Percentiles rank a stretch among this genome's conserved stretches.
phyloP scores from a whole-genome alignment of 2,888 invertebrate genomes.

The Trichopoda pennipes region DNA sequence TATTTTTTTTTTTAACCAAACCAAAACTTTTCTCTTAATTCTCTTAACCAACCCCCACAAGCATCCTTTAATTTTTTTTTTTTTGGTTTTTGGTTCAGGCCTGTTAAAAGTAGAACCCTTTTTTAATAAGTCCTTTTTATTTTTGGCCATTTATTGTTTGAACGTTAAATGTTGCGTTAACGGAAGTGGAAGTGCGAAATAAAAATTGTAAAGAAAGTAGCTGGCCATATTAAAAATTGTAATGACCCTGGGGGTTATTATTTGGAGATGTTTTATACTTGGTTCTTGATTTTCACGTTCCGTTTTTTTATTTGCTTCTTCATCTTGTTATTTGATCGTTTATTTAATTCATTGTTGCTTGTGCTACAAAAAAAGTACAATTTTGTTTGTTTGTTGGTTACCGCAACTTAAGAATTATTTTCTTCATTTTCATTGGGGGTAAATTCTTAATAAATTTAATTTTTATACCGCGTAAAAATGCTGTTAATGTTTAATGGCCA shows the following conservation, averaged over 20 bases:
- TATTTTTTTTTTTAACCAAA: slow-evolving; percentile 12
- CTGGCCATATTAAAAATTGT: slow-evolving; percentile 55
- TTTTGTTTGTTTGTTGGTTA: slow-evolving; percentile 36
- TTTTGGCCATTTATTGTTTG: slow-evolving; percentile 49
- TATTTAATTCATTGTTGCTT: slow-evolving; percentile 39
- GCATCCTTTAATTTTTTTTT: slow-evolving; percentile 15
- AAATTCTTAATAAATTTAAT: slow-evolving; percentile 64
- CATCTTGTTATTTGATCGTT: slow-evolving; percentile 42
- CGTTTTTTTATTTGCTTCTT: slow-evolving; percentile 14
- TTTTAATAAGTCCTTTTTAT: not conserved
- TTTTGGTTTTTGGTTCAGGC: not conserved
- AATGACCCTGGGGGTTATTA: slow-evolving; percentile 66
- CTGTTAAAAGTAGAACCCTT: slow-evolving; percentile 51
- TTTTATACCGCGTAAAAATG: slow-evolving; percentile 64
- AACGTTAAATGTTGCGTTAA: slow-evolving; percentile 67
- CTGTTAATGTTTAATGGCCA: slow-evolving; percentile 66
- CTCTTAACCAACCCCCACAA: slow-evolving; percentile 5
- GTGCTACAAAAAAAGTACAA: not conserved
- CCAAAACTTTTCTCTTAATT: slow-evolving; percentile 61
- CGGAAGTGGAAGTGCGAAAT: slow-evolving; percentile 64
- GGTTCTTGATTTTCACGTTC: slow-evolving; percentile 58
- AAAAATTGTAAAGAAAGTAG: slow-evolving; percentile 33
- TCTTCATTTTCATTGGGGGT: slow-evolving; percentile 49
- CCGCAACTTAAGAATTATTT: slow-evolving; percentile 61
- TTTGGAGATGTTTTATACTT: slow-evolving; percentile 62